Conservation (phyloP, 2,888 invertebrate genomes). For the Xanthorhoe designata region DNA sequence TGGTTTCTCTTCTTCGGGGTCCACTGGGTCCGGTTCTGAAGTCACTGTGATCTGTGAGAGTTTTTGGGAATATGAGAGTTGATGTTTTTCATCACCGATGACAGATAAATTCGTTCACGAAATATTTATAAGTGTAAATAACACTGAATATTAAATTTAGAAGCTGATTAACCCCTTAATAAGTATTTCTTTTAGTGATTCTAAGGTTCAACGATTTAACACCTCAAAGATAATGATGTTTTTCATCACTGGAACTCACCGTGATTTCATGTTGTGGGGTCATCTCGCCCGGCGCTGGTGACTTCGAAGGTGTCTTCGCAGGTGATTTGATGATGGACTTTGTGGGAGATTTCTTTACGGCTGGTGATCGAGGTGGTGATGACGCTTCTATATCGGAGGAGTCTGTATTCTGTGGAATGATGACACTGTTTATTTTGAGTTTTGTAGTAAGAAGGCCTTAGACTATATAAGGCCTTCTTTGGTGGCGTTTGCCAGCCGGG, state of each 20-base stretch:
- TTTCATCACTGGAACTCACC: conserved; percentile 49
- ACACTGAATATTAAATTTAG: no score
- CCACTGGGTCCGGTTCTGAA: conserved; percentile 65
- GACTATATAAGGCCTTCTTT: no score
- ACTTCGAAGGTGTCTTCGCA: conserved; percentile 46
- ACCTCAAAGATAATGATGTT: neutral
- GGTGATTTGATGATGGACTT: conserved; percentile 51
- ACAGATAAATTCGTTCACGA: neutral
- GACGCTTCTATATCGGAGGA: conserved; percentile 76
- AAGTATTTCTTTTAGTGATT: no score
- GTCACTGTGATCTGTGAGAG: conserved; percentile 75
- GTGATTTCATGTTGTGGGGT: conserved; percentile 75
- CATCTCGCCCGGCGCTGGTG: conserved; percentile 41
- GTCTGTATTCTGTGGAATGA: conserved; percentile 71
- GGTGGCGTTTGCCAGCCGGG: no score
- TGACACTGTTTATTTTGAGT: neutral
- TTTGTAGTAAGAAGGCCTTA: no score
- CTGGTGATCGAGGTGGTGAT: conserved; percentile 62
- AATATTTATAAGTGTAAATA: neutral
- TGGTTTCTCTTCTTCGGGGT: conserved; percentile 56
- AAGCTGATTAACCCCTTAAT: no score
- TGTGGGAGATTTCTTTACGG: conserved; percentile 64
- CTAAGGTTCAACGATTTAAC: neutral
- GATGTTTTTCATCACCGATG: no score
- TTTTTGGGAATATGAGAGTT: no score